These are phyloP conservation scores for Troilus luridus DNA, from an alignment of 2,888 invertebrate species.

Conservation along the genomic window DNA sequence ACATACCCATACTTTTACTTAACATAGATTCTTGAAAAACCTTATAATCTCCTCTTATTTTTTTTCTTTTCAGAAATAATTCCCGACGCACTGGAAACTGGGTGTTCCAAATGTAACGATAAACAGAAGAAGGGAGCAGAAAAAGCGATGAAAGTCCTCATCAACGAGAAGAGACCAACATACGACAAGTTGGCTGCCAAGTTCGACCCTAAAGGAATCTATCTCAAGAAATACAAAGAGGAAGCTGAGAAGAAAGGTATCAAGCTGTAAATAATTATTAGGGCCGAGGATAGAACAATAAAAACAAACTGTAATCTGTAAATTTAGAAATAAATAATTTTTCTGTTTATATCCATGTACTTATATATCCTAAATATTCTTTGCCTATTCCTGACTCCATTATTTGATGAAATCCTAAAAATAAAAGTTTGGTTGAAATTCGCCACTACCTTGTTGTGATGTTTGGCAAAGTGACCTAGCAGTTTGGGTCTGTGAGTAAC, in stretches of 20 bases:
- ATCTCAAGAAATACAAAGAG: neutral
- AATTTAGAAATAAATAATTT: neutral
- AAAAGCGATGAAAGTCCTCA: neutral
- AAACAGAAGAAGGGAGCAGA: constrained; percentile 73
- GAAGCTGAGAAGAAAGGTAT: neutral
- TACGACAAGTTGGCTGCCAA: neutral
- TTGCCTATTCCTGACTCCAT: too few species aligned
- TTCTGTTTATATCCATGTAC: too few species aligned
- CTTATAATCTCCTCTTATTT: neutral
- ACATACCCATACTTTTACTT: too few species aligned
- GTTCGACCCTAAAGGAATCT: neutral
- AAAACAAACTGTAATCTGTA: neutral
- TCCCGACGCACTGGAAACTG: constrained; percentile 80
- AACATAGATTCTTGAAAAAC: too few species aligned
- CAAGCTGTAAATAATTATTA: neutral
- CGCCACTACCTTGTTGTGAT: too few species aligned
- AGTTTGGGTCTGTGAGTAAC: too few species aligned
- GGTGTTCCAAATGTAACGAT: constrained; percentile 79
- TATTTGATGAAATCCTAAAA: too few species aligned
- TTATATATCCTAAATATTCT: too few species aligned
- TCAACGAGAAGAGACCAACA: neutral
- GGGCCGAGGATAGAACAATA: neutral
- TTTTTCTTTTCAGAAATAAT: constrained; percentile 73
- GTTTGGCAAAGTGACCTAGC: too few species aligned
- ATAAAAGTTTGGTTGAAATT: too few species aligned